These are phyloP conservation scores for Mesoclemmys tuberculata DNA, from an alignment of 2,113 vertebrate species.

Conservation along the genomic window DNA sequence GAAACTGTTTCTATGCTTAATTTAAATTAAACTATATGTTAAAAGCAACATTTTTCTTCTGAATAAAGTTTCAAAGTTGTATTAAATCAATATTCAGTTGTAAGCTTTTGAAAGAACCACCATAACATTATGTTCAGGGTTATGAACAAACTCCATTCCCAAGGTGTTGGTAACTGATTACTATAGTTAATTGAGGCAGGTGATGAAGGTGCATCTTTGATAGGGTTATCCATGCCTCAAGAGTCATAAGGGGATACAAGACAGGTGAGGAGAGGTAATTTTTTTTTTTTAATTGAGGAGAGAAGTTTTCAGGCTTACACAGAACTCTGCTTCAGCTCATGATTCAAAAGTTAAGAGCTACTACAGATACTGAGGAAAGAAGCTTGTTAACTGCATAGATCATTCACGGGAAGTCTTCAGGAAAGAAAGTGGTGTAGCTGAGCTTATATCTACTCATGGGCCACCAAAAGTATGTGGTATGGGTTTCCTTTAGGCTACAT, in stretches of 20 bases:
- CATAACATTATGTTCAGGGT: too few species aligned
- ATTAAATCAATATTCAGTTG: too few species aligned
- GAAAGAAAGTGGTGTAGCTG: background rate
- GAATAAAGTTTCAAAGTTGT: too few species aligned
- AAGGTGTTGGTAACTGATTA: too few species aligned
- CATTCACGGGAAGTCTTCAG: background rate
- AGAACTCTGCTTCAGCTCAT: background rate
- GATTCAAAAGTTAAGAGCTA: background rate
- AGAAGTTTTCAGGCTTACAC: background rate
- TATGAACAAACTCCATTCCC: too few species aligned
- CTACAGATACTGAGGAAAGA: background rate
- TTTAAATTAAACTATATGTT: too few species aligned
- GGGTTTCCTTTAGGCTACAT: background rate
- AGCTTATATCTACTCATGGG: background rate
- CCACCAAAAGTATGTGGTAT: background rate
- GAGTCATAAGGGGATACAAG: background rate
- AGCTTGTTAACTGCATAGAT: background rate
- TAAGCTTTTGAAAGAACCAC: too few species aligned
- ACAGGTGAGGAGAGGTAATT: background rate
- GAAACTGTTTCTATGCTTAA: too few species aligned
- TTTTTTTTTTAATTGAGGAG: background rate
- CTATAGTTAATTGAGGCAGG: background rate
- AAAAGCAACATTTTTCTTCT: too few species aligned
- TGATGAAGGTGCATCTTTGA: background rate
- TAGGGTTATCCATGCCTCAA: background rate